phyloP scores from a whole-genome alignment of 2,797 vertebrate genomes.

The Prunella strophiata region DNA sequence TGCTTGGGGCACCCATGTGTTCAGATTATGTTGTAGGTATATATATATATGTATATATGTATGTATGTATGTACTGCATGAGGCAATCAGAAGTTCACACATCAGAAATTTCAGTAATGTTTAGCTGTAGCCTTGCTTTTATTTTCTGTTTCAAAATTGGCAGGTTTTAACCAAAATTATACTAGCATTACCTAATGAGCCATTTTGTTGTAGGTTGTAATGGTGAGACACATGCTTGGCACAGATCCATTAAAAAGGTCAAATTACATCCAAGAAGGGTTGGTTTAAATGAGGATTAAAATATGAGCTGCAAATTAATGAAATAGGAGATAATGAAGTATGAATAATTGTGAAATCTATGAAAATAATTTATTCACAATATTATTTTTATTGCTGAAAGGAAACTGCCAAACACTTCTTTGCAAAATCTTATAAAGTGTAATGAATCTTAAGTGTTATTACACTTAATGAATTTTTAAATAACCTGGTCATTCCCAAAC shows the following conservation, averaged over 20 bases:
- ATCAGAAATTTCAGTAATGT: neutral
- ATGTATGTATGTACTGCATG: neutral
- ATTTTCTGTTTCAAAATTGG: neutral
- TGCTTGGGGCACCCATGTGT: neutral
- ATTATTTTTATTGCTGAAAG: neutral
- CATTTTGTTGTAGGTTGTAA: neutral
- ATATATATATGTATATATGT: accelerated
- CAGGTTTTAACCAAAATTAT: slow-evolving; percentile 3
- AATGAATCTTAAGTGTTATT: neutral
- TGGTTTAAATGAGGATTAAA: neutral
- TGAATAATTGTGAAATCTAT: neutral
- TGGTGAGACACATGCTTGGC: neutral
- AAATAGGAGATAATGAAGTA: neutral
- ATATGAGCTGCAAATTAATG: neutral
- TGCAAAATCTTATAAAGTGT: neutral
- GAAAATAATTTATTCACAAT: neutral
- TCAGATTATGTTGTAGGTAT: neutral
- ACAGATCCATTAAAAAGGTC: neutral
- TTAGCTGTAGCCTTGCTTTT: neutral
- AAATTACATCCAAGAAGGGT: neutral
- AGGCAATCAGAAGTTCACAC: neutral
- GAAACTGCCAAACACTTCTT: neutral
- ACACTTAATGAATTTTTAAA: neutral
- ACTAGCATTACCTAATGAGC: neutral
- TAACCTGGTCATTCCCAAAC: neutral